These are phyloP conservation scores for Polymixis lichenea DNA, from an alignment of 2,888 invertebrate genomes.

Conservation along the genomic window DNA sequence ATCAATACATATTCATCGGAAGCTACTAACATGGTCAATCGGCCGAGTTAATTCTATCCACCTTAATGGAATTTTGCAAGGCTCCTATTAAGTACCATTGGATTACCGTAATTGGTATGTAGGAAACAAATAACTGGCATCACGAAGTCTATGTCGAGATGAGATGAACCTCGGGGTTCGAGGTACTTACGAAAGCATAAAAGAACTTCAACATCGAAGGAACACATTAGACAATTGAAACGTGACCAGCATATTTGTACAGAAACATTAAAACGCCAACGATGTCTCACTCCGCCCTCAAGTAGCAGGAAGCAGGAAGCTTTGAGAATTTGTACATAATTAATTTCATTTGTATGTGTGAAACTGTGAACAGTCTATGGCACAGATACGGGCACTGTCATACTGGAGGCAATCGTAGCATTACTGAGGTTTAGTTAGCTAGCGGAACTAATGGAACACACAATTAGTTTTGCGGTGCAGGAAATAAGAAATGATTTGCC, in stretches of 20 bases:
- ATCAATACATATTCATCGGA: slow-evolving; percentile 80
- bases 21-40: slow-evolving; percentile 79
- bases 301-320: slow-evolving; percentile 74
- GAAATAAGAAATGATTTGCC: slow-evolving; percentile 85
- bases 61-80: slow-evolving; percentile 76
- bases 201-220: slow-evolving; percentile 47
- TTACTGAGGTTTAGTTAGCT: slow-evolving; percentile 78
- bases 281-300: slow-evolving; percentile 52
- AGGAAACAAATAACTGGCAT: slow-evolving; percentile 77
- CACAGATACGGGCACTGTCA: slow-evolving; percentile 66
- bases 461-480: slow-evolving; percentile 83
- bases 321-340: slow-evolving; percentile 62
- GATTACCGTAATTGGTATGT: slow-evolving; percentile 76
- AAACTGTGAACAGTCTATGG: slow-evolving; percentile 52
- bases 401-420: slow-evolving; percentile 74
- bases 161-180: slow-evolving; percentile 44
- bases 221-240: slow-evolving; percentile 63
- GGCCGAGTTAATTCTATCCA: slow-evolving; percentile 74
- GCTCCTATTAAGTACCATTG: slow-evolving; percentile 72
- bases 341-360: slow-evolving; percentile 58
- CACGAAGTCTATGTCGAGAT: slow-evolving; percentile 57
- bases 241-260: slow-evolving; percentile 68
- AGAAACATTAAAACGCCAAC: slow-evolving; percentile 54
- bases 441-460: slow-evolving; percentile 86
- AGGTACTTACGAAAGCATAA: slow-evolving; percentile 28